Evolutionary conservation across 2,113 vertebrate species (phyloP).

Genomic region (Clupea harengus): DNA sequence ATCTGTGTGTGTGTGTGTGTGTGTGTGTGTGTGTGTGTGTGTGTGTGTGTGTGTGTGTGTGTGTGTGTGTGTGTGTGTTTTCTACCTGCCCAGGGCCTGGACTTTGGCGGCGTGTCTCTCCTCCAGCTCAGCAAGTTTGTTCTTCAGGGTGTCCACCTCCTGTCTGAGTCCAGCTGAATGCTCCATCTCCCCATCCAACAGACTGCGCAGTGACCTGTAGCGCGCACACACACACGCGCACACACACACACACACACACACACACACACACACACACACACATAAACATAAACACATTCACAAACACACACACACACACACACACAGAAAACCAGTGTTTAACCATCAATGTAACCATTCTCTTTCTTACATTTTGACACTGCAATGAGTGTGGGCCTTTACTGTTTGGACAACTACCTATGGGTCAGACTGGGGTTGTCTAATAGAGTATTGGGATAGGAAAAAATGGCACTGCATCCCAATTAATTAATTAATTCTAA

Average conservation of each 20-base stretch:
- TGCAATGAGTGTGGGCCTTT: not conserved
- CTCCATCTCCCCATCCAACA: conserved; percentile 96
- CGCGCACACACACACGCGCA: not conserved
- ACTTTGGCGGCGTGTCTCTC: conserved; percentile 84
- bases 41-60: not conserved
- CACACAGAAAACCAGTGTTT: conserved; percentile 15
- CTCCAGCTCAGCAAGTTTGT: conserved; percentile 84
- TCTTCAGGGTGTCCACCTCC: conserved; percentile 83
- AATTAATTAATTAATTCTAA: not conserved
- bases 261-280: not conserved
- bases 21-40: not conserved
- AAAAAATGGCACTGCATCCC: not conserved
- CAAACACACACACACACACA: not conserved
- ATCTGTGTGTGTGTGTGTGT: not conserved
- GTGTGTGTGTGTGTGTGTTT: not conserved
- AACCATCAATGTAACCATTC: not conserved
- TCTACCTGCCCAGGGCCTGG: conserved; percentile 87
- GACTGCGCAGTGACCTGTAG: conserved; percentile 85
- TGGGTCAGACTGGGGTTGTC: not conserved
- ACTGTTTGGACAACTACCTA: not conserved
- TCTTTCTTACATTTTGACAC: not conserved
- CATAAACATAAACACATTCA: conserved; percentile 14
- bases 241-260: not conserved
- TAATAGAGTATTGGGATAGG: not conserved
- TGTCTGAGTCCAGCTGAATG: conserved; percentile 89